Base-by-base conservation (phyloP, 2,888 invertebrate species). In the Augiades crinisus region DNA sequence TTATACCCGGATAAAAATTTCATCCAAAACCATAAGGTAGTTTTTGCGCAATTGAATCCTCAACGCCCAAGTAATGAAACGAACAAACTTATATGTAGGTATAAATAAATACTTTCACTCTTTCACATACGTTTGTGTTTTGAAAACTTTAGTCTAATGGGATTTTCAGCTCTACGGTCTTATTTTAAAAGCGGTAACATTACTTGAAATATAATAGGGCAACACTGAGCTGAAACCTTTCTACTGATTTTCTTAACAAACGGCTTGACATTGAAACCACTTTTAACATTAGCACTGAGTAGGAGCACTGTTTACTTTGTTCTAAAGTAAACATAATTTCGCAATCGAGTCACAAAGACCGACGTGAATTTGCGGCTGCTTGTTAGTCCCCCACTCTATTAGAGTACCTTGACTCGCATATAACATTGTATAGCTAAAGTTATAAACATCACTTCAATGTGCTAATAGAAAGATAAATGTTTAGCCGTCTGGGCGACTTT, bases 241-340 rank as follows among this genome's bases (percentile, higher is more conserved):
- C n/a, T 17, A 12, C 6, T 3, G 5, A 24, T 37, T 37, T 36
- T 47, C 27, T 47, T 37, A 5, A 3, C 19, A 30, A 30, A 30
- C 17, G 13, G n/a, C 6, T 37, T 47, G 47, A 30, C 47, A 47
- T 37, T 37, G 27, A 47, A 19, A 37, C 27, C 30, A 47, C 37
- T 30, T 37, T 47, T 47, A 12, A 27, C 19, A 30, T 37, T 30
- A n/a, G 27, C 10, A 37, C 5, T 38, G 38, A 12, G 13, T 21
- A 31, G 21, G 47, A 16, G 14, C 22, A 46, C 10, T 36, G 36
- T 36, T 34, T 34, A 33, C 22, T 5, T 22, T 22, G 30, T 14
- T 19, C 47, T 21, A 17, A 33, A 17, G 47, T 40, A 38, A 47
- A 47, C 47, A 38, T 47, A 31, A 47, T 47, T 38, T 43, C 6